Base-by-base conservation (phyloP, 1,140 invertebrate species). In the Lasioglossum albipes region DNA sequence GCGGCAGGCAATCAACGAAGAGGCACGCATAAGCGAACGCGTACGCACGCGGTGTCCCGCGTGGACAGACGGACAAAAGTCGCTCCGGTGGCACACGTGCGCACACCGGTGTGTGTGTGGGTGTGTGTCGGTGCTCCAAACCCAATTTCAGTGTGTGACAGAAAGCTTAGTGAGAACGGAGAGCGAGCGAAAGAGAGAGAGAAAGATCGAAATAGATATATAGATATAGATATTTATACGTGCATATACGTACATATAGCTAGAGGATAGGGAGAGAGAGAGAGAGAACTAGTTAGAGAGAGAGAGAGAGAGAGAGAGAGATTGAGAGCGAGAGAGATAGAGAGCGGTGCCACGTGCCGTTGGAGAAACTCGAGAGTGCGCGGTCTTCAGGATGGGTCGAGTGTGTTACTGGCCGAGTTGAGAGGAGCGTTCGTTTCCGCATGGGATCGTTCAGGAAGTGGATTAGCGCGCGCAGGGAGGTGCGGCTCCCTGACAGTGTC, bases 381-480 rank as follows among this genome's bases (percentile, higher is more conserved):
- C 69, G 59, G 45, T 31, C 41, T 49, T 18, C 27, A 41, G 72
- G 79, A 72, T 81, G 74, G 76, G 65, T 83, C 82, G 81, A 81
- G 82, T 86, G 85, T 85, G 82, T 86, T 83, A 72, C 77, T 83
- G 76, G 81, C 68, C 84, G 69, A 85, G 84, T 85, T 86, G 85
- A 86, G 85, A 86, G 20, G 18, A 52, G 27, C 31, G 61, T 73
- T 31, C 52, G 27, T 45, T 31, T 79, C 83, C 81, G 88, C 77
- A 89, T 89, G 87, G 86, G 85, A 89, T 84, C 85, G 70, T 84
- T 76, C 73, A 80, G 82, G 73, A 83, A 87, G 88, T 88, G 88
- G 86, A 84, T 81, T 86, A 77, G 67, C 84, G 68, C 70, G 76
- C 81, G 85, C 67, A 87, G 84, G 88, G 86, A 88, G 87, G 79